Conservation (phyloP, 1,140 invertebrate species). For the Zaprionus davidi region DNA sequence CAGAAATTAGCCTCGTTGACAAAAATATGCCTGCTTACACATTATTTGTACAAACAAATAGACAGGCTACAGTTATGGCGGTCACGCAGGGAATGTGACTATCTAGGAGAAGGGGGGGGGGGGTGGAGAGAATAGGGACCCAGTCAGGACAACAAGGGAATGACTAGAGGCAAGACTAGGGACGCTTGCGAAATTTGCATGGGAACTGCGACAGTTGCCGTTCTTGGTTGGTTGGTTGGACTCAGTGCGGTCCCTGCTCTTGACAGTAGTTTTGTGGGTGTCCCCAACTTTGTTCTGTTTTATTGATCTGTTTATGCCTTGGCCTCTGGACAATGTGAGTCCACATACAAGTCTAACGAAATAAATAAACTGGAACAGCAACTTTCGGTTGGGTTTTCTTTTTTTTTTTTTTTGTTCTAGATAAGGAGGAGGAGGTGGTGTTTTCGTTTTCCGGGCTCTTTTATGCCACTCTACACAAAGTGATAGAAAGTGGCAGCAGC, state of each 20-base stretch:
- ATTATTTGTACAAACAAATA: conserved; percentile 80
- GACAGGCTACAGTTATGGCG: conserved; percentile 59
- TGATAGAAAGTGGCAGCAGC: conserved; percentile 13
- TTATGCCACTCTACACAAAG: conserved; percentile 12
- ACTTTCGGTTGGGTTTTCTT: conserved; percentile 9
- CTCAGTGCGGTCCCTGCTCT: conserved; percentile 18
- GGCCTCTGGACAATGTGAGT: conserved; percentile 40
- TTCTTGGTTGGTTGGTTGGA: conserved; percentile 11
- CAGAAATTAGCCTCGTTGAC: conserved; percentile 80
- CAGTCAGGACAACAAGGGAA: not conserved
- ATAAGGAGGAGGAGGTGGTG: not conserved
- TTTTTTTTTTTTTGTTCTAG: not conserved
- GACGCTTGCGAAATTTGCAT: conserved; percentile 66
- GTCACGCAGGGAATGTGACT: conserved; percentile 27
- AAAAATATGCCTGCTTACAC: conserved; percentile 82
- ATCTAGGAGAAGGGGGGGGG: not conserved
- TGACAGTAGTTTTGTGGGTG: conserved; percentile 55
- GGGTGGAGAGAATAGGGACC: not conserved
- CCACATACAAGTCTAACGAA: conserved; percentile 7
- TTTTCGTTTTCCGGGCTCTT: conserved; percentile 8
- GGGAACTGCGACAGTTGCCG: conserved; percentile 71
- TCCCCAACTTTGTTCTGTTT: conserved; percentile 51
- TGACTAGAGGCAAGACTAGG: not conserved
- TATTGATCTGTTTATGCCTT: conserved; percentile 78
- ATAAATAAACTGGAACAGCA: conserved; percentile 26